Evolutionary conservation across 2,888 invertebrate genomes (phyloP), one percentile per base, ranked within the genome.

Genomic region (Lathronympha strigana): DNA sequence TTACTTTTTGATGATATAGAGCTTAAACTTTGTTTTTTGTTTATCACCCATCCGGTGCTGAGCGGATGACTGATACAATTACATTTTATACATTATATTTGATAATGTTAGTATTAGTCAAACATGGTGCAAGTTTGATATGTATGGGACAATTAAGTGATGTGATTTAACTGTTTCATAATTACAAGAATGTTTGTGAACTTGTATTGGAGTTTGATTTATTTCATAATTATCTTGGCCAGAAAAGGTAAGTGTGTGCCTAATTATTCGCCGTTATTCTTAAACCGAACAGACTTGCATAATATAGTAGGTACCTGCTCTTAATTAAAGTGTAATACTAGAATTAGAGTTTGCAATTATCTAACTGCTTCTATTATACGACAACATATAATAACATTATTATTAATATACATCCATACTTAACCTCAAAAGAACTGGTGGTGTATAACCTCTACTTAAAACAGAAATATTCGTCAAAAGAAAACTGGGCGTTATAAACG

Each of bases 51-150:
- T 57, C 57, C 57, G 57, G 9, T 57, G 9, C 19, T 19, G 17
- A 45, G 57, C 57, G 57, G 57, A 57, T 45, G 43, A 2, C n/a
- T 40, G 55, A 57, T 57, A 57, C 21, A 21, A 43, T 21, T 40
- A 28, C 28, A 13, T 11, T 45, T 19, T 9, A 31, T 43, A 19
- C 9, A 55, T 43, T 23, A 4, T 11, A 28, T 19, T 28, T n/a
- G 28, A 55, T 13, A n/a, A 51, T 19, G 17, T 21, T 40, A 53
- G 25, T 36, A 17, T 23, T 31, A 33, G 11, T 15, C 53, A 54
- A 40, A 11, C 23, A 40, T 15, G 4, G 13, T 38, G 36, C 4
- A 38, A 23, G n/a, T 28, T 11, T 0, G 9, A 50, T 13, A 8
- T 21, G 13, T 33, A 53, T 13, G 15, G 0, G 9, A 15, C 11